Conservation (phyloP, 2,888 invertebrate genomes). For the Megaustenia siamemsis region DNA sequence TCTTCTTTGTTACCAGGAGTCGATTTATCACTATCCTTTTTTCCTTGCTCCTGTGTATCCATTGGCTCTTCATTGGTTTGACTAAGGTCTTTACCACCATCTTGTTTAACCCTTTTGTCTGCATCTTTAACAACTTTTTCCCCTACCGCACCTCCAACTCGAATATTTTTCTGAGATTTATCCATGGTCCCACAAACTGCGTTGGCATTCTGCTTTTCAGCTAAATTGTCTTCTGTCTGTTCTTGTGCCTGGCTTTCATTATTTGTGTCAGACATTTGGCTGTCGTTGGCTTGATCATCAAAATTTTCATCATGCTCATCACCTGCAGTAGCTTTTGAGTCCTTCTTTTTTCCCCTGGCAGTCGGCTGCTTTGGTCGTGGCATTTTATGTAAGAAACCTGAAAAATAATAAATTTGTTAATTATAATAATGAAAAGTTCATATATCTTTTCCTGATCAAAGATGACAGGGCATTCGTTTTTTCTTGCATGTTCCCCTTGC, state of each 20-base stretch:
- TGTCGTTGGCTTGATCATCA: slow-evolving; percentile 23
- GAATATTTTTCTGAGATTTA: not conserved
- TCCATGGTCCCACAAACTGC: not conserved
- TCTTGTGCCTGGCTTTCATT: not conserved
- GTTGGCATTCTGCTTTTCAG: not conserved
- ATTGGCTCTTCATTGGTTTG: not conserved
- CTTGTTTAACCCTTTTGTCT: not conserved
- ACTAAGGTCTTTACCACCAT: not conserved
- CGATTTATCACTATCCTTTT: not conserved
- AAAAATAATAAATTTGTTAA: not conserved
- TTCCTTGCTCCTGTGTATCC: not conserved
- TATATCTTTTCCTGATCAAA: too few relatives aligned
- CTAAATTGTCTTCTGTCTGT: not conserved
- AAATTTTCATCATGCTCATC: slow-evolving; percentile 24
- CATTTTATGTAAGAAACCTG: slow-evolving; percentile 25
- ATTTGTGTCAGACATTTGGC: not conserved
- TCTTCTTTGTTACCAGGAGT: slow-evolving; percentile 2
- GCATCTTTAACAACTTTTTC: not conserved
- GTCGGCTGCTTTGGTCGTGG: slow-evolving; percentile 18
- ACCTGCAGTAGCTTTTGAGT: not conserved
- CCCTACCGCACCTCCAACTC: not conserved
- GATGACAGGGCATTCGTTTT: too few relatives aligned
- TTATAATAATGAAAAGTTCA: too few relatives aligned
- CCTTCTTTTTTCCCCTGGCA: slow-evolving; percentile 19
- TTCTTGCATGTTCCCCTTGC: too few relatives aligned